Base-by-base conservation (phyloP, 1,140 invertebrate genomes). In the Drosophila seguyi region DNA sequence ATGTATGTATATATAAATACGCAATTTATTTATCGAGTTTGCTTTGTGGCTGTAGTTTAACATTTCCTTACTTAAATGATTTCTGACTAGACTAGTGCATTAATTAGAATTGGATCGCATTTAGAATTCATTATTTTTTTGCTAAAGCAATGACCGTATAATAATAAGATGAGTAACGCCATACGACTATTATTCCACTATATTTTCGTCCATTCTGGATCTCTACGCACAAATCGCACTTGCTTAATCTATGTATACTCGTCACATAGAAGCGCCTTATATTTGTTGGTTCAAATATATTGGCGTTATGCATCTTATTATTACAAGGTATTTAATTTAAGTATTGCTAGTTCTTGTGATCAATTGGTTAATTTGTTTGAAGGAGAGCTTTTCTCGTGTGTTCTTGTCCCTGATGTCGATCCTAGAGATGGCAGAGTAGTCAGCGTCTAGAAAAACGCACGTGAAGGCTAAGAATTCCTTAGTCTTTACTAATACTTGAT, bases 41-140 rank as follows among this genome's bases (percentile, higher is more conserved):
- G 29, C 13, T 72, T 82, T 71, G 67, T 69, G 67, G 65, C 68
- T 41, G 66, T 62, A 63, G 67, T 82, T 81, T 59, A 90, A 88
- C 68, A 75, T 81, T 69, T 53, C 31, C 34, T 53, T 69, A 81
- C 77, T 85, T 90, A 88, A 84, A 88, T 81, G 85, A 81, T 69
- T 85, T 82, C 81, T 90, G 85, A 90, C 85, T 90, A 90, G 85
- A 90, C 74, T 85, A 90, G 69, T 85, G 85, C 85, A 57, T 53
- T 60, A 69, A 75, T 90, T 59, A 77, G 69, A 83, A 90, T 90
- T 42, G 81, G 78, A 61, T 85, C 66, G 75, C 71, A 48, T 83
- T 88, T 78, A 75, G 53, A 86, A 81, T 87, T 79, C n/a, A 36
- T 41, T 38, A 42, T 31, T 52, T 42, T 50, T 65, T 67, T 41